A percentile compares a stretch with the other conserved stretches of the same genome.
Evolutionary conservation across 2,113 vertebrate genomes (phyloP).

Genomic region (Todiramphus saurophagus): DNA sequence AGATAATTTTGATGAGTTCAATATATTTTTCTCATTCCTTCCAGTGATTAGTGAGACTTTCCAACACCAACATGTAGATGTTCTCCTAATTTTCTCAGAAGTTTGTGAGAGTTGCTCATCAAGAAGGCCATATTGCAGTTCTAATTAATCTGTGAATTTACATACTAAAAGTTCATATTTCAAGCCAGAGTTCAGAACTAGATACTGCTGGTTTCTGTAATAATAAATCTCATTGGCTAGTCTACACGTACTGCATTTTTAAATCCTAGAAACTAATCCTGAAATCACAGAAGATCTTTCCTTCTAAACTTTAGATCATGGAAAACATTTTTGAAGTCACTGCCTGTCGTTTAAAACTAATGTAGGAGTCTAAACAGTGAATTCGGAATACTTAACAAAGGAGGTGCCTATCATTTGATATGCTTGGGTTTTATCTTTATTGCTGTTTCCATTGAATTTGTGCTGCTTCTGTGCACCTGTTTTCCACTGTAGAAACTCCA

Average conservation of each 20-base stretch:
- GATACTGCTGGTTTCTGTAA: not conserved
- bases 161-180: not conserved
- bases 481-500: conserved; percentile 94
- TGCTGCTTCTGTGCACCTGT: conserved; percentile 95
- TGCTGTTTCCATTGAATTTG: conserved; percentile 83
- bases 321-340: not conserved
- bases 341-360: not conserved
- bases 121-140: not conserved
- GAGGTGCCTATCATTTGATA: conserved; percentile 64
- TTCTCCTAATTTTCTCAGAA: not conserved
- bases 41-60: not conserved
- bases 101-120: not conserved
- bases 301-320: not conserved
- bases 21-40: not conserved
- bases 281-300: not conserved
- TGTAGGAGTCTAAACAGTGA: not conserved
- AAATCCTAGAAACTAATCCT: not conserved
- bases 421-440: conserved; percentile 74
- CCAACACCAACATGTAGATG: not conserved
- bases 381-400: not conserved
- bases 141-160: not conserved
- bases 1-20: not conserved
- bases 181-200: not conserved
- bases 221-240: not conserved
- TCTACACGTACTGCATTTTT: not conserved